Conservation (phyloP, 1,140 invertebrate genomes). For the Formica exsecta region DNA sequence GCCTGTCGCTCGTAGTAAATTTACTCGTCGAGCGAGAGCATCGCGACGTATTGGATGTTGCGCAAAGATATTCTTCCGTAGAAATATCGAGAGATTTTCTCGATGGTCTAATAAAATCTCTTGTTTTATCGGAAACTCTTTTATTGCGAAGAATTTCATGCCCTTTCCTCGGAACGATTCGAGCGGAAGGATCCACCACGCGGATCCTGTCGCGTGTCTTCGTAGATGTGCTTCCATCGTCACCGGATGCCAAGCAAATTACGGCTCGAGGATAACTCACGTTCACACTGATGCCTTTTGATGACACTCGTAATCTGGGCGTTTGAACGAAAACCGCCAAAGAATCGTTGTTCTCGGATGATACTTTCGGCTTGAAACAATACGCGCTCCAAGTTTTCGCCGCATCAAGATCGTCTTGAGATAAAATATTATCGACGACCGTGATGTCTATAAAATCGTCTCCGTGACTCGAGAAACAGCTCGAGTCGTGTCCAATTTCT, state of each 20-base stretch:
- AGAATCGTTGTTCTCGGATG: not conserved
- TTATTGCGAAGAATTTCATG: not conserved
- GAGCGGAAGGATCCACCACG: not conserved
- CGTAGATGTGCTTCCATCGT: not conserved
- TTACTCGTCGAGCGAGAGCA: not conserved
- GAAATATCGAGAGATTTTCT: not conserved
- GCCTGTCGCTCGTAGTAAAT: not conserved
- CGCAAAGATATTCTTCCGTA: not conserved
- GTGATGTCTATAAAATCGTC: not conserved
- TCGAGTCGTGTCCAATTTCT: not conserved
- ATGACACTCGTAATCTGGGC: slow-evolving; percentile 18
- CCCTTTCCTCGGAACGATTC: not conserved
- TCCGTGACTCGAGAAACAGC: slow-evolving; percentile 18
- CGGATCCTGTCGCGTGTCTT: not conserved
- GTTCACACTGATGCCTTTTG: slow-evolving; percentile 6
- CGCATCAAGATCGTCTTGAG: not conserved
- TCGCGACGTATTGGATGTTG: not conserved
- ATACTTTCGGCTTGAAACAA: too few relatives aligned
- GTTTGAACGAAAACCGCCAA: slow-evolving; percentile 12
- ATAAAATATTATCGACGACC: not conserved
- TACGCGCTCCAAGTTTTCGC: not conserved
- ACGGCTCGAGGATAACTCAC: not conserved
- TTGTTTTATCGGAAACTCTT: not conserved
- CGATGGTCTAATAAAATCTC: not conserved
- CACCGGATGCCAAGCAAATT: not conserved